Base-by-base conservation (phyloP, 2,797 vertebrate genomes). In the Euthynnus affinis region DNA sequence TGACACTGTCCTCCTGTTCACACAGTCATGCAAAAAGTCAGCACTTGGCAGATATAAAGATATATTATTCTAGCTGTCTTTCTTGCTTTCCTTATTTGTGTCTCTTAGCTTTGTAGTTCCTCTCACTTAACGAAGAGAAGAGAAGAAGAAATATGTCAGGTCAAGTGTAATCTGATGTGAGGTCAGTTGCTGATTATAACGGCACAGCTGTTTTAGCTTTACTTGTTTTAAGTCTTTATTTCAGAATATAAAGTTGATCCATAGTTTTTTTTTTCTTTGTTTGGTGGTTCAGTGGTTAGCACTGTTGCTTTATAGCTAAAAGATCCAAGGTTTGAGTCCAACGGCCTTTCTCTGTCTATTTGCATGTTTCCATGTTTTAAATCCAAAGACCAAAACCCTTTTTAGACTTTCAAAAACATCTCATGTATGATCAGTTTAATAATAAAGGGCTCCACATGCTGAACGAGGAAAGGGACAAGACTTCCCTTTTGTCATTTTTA, bases 11-110 rank as follows among this genome's bases (percentile, higher is more conserved):
- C 23, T 44, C 56, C 37, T 64, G 57, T 80, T 62, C 12, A 57
- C 37, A 60, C 37, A 12, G n/a, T 48, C 25, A 23, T n/a, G n/a
- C 37, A 80, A 65, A 70, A 51, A 44, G 48, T 52, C 71, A 46
- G 29, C 42, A 55, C 44, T 58, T 53, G 23, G 17, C 51, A 69
- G 59, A 53, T 4, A 69, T 48, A 46, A 74, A 32, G 34, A 63
- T 9, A 37, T 37, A 17, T 32, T 42, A 37, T 17, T 61, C 61
- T 34, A 15, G 23, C 42, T 44, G 17, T 57, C 32, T 25, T 37
- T 8, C 61, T 52, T 1, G 8, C 22, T 37, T 59, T 56, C 27
- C 34, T 72, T 48, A 32, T 67, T 49, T 53, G 12, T 0, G 8
- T 52, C 57, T 29, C 9, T 1, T 57, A 44, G 49, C 48, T 56